These are phyloP conservation scores for Gorsachius magnificus DNA, from an alignment of 2,797 vertebrate genomes.

Conservation along the genomic window DNA sequence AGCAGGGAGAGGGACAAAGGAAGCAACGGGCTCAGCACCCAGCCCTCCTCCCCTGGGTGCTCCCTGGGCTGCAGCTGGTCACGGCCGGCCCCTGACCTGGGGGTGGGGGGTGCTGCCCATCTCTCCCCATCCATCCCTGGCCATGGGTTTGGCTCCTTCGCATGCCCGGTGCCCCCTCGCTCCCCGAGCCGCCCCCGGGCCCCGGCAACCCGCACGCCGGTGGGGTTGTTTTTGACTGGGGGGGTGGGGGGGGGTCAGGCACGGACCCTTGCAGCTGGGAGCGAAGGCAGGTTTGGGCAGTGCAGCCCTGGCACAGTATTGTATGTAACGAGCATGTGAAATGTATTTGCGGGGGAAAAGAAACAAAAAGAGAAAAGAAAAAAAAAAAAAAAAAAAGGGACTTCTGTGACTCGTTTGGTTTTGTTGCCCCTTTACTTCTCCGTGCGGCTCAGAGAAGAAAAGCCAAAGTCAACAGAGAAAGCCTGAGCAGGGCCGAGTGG, in stretches of 20 bases:
- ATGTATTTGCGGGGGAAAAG: neutral
- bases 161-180: neutral
- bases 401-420: neutral
- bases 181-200: too few relatives aligned
- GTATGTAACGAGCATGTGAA: slow-evolving; percentile 42
- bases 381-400: neutral
- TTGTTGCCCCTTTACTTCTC: neutral
- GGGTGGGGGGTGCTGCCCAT: neutral
- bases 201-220: too few relatives aligned
- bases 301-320: neutral
- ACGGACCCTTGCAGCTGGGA: neutral
- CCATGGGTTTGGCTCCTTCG: neutral
- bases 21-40: neutral
- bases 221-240: too few relatives aligned
- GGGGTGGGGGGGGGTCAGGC: neutral
- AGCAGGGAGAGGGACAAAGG: accelerated
- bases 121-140: neutral
- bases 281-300: neutral
- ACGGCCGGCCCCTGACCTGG: accelerated
- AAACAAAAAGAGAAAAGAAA: neutral
- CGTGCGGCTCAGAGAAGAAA: neutral
- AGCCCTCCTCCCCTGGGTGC: neutral
- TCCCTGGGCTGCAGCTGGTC: neutral
- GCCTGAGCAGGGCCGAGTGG: neutral
- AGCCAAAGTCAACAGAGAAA: neutral